Percentiles rank a stretch among this genome's conserved stretches.
phyloP scores from a whole-genome alignment of 2,797 vertebrate species.

The Cirrhinus molitorella region DNA sequence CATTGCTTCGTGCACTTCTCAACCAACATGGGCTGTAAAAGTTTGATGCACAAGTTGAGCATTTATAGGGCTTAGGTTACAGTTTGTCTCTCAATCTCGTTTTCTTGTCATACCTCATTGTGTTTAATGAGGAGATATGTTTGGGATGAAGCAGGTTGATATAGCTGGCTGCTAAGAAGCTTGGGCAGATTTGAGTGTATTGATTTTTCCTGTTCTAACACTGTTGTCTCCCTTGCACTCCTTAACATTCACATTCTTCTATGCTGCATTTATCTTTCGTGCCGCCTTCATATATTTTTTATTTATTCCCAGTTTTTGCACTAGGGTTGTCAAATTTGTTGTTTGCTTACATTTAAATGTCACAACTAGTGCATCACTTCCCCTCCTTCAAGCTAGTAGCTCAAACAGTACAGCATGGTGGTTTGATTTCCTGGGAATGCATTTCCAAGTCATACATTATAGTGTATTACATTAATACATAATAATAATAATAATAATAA shows the following conservation, averaged over 20 bases:
- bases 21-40: neutral
- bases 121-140: constrained; percentile 52
- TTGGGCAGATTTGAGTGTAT: constrained; percentile 53
- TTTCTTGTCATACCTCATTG: constrained; percentile 41
- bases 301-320: neutral
- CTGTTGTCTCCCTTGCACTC: constrained; percentile 47
- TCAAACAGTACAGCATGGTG: neutral
- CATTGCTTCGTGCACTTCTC: neutral
- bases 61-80: constrained; percentile 18
- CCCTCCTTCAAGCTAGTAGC: neutral
- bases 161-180: constrained; percentile 50
- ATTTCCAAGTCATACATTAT: neutral
- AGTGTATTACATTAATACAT: no score
- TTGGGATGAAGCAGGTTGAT: constrained; percentile 51
- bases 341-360: neutral
- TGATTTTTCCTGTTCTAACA: constrained; percentile 55
- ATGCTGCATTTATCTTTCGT: neutral
- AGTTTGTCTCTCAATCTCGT: constrained; percentile 1
- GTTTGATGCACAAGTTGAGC: constrained; percentile 39
- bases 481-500: no score
- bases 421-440: neutral
- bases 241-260: neutral
- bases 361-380: no score
- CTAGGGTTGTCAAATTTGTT: neutral
- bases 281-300: neutral